Percentiles rank a stretch among this genome's conserved stretches.
Evolutionary conservation across 2,113 vertebrate genomes (phyloP).

Genomic region (Scytalopus superciliaris): DNA sequence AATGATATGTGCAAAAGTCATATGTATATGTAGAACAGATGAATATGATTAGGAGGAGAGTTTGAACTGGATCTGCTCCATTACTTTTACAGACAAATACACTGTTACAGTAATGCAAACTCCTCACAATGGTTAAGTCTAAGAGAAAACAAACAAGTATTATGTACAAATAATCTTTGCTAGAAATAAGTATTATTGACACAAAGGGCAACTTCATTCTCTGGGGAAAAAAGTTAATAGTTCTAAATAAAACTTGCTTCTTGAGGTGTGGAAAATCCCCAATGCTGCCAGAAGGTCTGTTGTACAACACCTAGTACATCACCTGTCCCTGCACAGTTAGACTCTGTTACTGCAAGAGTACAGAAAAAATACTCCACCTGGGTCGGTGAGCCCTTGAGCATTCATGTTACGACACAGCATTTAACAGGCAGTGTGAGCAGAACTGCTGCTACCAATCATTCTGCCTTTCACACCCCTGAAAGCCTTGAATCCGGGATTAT

Average conservation of each 20-base stretch:
- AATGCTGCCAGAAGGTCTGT: not conserved
- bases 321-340: not conserved
- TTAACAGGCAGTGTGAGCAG: not conserved
- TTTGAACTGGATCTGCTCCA: not conserved
- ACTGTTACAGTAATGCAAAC: not conserved
- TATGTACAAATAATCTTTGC: not conserved
- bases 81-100: not conserved
- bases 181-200: not conserved
- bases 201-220: not conserved
- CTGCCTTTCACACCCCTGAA: not conserved
- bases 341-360: not conserved
- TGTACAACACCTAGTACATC: not conserved
- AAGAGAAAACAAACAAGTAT: not conserved
- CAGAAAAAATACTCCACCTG: not conserved
- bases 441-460: not conserved
- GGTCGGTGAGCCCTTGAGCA: not conserved
- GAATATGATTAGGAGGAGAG: not conserved
- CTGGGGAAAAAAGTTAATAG: not conserved
- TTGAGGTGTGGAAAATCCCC: not conserved
- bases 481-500: not conserved
- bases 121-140: not conserved
- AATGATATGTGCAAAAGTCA: not conserved
- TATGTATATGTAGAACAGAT: not conserved
- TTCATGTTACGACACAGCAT: not conserved
- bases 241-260: not conserved